Evolutionary conservation across 1,140 invertebrate genomes (phyloP), one percentile per base, ranked within the genome.

Genomic region (Caenorhabditis tropicalis): DNA sequence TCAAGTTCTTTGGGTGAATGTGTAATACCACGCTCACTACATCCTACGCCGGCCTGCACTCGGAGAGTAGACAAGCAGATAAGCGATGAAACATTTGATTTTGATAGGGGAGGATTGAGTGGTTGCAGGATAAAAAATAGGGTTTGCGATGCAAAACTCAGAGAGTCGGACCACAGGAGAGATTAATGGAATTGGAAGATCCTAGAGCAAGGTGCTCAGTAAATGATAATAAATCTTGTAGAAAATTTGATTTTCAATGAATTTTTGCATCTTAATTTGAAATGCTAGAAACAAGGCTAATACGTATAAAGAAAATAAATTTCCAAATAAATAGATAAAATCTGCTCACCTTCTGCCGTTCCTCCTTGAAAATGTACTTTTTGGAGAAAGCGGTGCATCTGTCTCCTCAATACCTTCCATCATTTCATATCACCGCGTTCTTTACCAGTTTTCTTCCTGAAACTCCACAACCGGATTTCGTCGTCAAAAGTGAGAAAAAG

Each of bases 11-110:
- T 74, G n/a, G 65, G 65, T 74, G 65, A 43, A 29, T 74, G 65
- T 74, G 65, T 74, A 74, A 74, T 74, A 39, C 65, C 65, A 74
- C 65, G 65, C 33, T 74, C 65, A 74, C 65, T n/a, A 74, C 65
- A 74, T 74, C 65, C 36, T 74, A 74, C 65, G 65, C 65, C 43
- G 43, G 36, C 65, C n/a, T 74, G 65, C 65, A 74, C 65, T 74
- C 29, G 31, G 9, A 15, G 27, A 36, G 65, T 74, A 74, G 65
- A 74, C 65, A 74, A 74, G 65, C 36, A 29, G 65, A 74, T 74
- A 74, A 43, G 65, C 21, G 65, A 74, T 74, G 65, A 74, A 74
- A 74, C 65, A 74, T 74, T 74, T 15, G 36, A 74, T 46, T 74
- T 74, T 43, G 21, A 74, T 43, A 24, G 65, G n/a, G 36, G 27